Evolutionary conservation across 2,888 invertebrate species (phyloP), one percentile per base, ranked within the genome.

Genomic region (Agrotis ipsilon): DNA sequence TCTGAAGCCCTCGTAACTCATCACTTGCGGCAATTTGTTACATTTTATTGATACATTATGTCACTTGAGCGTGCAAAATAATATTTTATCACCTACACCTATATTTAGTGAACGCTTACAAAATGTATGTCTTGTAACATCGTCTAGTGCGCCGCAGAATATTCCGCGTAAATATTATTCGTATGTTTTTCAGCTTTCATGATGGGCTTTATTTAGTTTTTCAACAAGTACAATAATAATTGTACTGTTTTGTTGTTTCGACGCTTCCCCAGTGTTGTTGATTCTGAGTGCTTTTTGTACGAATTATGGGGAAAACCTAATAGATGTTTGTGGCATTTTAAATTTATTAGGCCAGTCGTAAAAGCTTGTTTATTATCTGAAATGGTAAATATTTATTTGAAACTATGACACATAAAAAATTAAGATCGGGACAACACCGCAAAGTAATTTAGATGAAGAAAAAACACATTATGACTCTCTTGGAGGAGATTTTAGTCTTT

Each of bases 31-130:
- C 62, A 59, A 79, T 79, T 72, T 72, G 81, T 81, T 49, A 68
- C 19, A 39, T 75, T 84, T 84, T 84, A 84, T 78, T 82, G 77
- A 81, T 68, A 70, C 71, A 54, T 72, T 59, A 80, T 84, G 66
- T 70, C 80, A 72, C 66, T 78, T 27, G 67, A 59, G 74, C 79
- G 68, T 72, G 82, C 54, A 55, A 75, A 82, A 78, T 84, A 75
- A 82, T 70, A 80, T 83, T 80, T 80, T 80, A 83, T 66, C 70
- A 68, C 70, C 54, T 49, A 27, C 39, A n/a, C 24, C 62, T 83
- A 83, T 68, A 68, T 79, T 79, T 79, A 79, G 79, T 67, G 6
- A 46, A 21, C n/a, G 55, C 43, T 62, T 67, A 68, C 61, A 78
- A 68, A 82, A 49, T 72, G 45, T 66, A 63, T 46, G 61, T 71